Base-by-base conservation (phyloP, 1,140 invertebrate genomes). In the Lysiphlebus fabarum region DNA sequence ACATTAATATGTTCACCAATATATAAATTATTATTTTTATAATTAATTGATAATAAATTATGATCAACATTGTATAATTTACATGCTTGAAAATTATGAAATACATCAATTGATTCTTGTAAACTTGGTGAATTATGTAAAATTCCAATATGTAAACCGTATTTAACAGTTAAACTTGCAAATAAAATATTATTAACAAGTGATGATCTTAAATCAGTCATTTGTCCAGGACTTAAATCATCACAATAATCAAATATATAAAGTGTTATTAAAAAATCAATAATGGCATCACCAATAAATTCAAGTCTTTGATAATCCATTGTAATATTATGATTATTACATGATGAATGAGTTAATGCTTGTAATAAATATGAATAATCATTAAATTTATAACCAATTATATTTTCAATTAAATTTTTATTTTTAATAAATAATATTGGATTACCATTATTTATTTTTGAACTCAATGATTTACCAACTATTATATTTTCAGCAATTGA, bases 181-280 rank as follows among this genome's bases (percentile, higher is more conserved):
- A 98, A 94, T 0, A 93, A 97, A 53, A 91, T 87, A 70, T 98
- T 99, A 71, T 98, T 98, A 1, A 98, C 96, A 1, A 99, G 78
- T 0, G 96, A 92, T 10, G 95, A 96, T 37, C 95, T 80, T 40
- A 98, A 72, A 82, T 98, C 94, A 0, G 95, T 98, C 7, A 98
- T 75, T 38, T 92, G 84, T 1, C 95, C 95, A 0, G 92, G 93
- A 47, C 77, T 86, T 70, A 90, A 83, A 55, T 85, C 69, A 0
- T 71, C 70, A 60, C 82, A 84, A 12, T 86, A 82, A 75, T 96
- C 90, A 70, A 86, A 97, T 47, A 98, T 88, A 67, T 93, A 86
- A 10, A 86, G 81, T 0, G 95, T 96, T 6, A 98, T 90, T 0
- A 98, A 78, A 74, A 95, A 96, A 80, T 98, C 82, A 40, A 98